These are phyloP conservation scores for Cryptus armator DNA, from an alignment of 2,888 invertebrate species.

Conservation along the genomic window DNA sequence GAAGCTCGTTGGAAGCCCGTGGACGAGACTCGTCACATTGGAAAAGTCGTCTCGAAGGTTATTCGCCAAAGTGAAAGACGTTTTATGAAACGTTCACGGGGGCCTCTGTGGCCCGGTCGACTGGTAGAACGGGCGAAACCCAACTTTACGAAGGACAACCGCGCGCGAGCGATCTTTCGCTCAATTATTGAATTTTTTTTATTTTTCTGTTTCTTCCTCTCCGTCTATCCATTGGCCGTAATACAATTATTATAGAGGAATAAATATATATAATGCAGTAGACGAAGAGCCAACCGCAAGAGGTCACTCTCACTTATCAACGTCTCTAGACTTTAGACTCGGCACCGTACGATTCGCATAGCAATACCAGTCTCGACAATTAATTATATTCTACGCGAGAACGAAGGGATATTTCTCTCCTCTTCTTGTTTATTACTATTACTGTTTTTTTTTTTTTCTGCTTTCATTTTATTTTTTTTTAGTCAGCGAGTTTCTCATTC, in stretches of 20 bases:
- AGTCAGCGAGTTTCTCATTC: slow-evolving; percentile 27
- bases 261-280: slow-evolving; percentile 14
- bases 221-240: background rate
- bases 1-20: slow-evolving; percentile 38
- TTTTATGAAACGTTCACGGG: slow-evolving; percentile 54
- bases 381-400: slow-evolving; percentile 43
- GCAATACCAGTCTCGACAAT: slow-evolving; percentile 32
- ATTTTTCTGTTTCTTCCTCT: background rate
- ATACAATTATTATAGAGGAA: slow-evolving; percentile 11
- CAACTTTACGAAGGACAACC: slow-evolving; percentile 55
- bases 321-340: slow-evolving; percentile 59
- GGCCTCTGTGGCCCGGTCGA: slow-evolving; percentile 33
- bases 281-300: slow-evolving; percentile 1
- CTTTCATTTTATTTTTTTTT: background rate
- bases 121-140: slow-evolving; percentile 28
- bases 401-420: slow-evolving; percentile 20
- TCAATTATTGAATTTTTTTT: slow-evolving; percentile 18
- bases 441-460: background rate
- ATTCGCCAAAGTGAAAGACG: slow-evolving; percentile 60
- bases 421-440: background rate
- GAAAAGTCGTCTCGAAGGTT: slow-evolving; percentile 67
- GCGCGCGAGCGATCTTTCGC: slow-evolving; percentile 26
- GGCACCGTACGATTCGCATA: background rate
- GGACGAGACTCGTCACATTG: slow-evolving; percentile 43
- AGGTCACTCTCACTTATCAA: slow-evolving; percentile 55